Percentiles rank a stretch among this genome's conserved stretches.
Conservation (phyloP, 2,888 invertebrate genomes). For the Steinernema scapterisci region DNA sequence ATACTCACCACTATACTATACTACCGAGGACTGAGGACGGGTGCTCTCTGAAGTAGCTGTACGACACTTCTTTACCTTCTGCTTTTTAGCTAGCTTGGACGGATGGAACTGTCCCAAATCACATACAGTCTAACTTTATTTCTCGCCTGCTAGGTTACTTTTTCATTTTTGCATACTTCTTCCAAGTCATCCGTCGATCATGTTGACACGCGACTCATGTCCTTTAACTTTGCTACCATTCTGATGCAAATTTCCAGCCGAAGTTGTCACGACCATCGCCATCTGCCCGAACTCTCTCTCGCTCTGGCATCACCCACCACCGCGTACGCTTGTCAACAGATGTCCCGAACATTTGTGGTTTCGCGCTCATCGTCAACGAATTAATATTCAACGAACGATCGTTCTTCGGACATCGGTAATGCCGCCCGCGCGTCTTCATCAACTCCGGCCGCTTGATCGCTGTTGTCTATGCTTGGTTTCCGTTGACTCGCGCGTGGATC, state of each 20-base stretch:
- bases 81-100: no score
- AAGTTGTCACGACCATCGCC: constrained; percentile 14
- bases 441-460: no score
- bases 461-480: no score
- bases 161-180: no score
- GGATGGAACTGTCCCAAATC: no score
- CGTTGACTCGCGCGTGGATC: neutral
- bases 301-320: neutral
- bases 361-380: constrained; percentile 2
- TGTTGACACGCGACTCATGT: neutral
- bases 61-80: no score
- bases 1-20: constrained; percentile 46
- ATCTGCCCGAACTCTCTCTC: neutral
- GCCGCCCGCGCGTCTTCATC: neutral
- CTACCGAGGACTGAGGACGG: no score
- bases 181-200: no score
- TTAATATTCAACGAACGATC: constrained; percentile 24
- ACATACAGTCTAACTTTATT: no score
- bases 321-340: constrained; percentile 1
- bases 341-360: neutral
- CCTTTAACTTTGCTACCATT: neutral
- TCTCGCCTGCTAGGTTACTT: no score
- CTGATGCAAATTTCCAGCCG: neutral
- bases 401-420: neutral
- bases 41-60: no score